Percentiles rank a stretch among this genome's conserved stretches.
Conservation (phyloP, 1,140 invertebrate genomes). For the Pseudoatta argentina region DNA sequence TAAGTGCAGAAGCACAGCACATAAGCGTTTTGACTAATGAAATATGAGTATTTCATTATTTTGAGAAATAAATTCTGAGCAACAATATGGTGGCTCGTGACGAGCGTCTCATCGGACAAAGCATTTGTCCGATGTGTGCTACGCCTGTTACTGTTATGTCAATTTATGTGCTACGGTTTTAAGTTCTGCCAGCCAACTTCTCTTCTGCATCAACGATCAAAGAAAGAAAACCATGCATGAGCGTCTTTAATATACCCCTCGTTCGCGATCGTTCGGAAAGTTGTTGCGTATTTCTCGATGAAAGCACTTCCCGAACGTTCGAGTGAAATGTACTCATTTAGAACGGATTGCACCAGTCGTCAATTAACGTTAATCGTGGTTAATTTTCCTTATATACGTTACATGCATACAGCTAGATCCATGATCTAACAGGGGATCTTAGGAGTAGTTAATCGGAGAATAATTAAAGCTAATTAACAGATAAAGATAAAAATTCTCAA, state of each 20-base stretch:
- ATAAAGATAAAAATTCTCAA: neutral
- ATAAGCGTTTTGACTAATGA: constrained; percentile 51
- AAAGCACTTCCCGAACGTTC: constrained; percentile 52
- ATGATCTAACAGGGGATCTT: neutral
- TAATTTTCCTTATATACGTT: constrained; percentile 40
- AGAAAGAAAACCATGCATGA: constrained; percentile 64
- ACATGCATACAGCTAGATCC: constrained; percentile 8
- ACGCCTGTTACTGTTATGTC: constrained; percentile 35
- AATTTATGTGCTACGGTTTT: constrained; percentile 22
- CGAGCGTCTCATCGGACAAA: neutral
- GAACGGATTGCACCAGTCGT: constrained; percentile 56
- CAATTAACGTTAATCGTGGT: constrained; percentile 49
- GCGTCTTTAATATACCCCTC: constrained; percentile 58
- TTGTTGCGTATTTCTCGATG: constrained; percentile 60
- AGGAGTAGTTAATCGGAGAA: constrained; percentile 9
- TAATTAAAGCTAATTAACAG: constrained; percentile 1
- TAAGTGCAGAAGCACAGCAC: constrained; percentile 27
- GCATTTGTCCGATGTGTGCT: neutral
- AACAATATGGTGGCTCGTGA: neutral
- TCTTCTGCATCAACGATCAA: constrained; percentile 64
- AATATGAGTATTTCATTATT: too few species aligned
- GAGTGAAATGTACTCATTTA: constrained; percentile 64
- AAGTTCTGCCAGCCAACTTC: constrained; percentile 59
- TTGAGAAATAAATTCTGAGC: constrained; percentile 46
- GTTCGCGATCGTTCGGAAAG: constrained; percentile 57